Evolutionary conservation across 2,113 vertebrate genomes (phyloP).

Genomic region (Puntigrus tetrazona): DNA sequence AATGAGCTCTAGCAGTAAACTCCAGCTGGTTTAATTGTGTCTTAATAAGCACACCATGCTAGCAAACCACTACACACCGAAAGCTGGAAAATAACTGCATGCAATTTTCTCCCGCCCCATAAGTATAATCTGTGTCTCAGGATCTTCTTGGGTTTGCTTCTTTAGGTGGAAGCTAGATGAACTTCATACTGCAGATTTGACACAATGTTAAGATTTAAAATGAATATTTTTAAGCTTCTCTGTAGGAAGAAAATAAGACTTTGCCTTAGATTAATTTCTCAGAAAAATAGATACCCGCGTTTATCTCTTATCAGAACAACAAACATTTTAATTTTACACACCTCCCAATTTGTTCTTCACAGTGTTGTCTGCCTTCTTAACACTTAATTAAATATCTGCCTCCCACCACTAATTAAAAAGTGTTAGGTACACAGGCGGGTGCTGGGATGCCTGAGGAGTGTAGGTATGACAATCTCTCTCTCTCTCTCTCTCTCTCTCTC

Average conservation of each 20-base stretch:
- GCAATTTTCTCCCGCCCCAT: neutral
- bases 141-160: neutral
- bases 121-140: neutral
- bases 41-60: neutral
- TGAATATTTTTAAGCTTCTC: neutral
- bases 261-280: neutral
- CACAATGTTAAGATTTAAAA: neutral
- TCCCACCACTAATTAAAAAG: conserved; percentile 39
- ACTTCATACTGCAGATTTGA: neutral
- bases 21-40: neutral
- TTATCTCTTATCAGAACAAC: neutral
- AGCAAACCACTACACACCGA: neutral
- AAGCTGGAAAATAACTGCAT: neutral
- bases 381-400: conserved; percentile 32
- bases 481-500: neutral
- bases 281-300: neutral
- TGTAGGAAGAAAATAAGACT: neutral
- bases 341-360: conserved; percentile 26
- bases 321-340: conserved; percentile 16
- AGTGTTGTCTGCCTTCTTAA: neutral
- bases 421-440: conserved; percentile 24
- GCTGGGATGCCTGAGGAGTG: conserved; percentile 26
- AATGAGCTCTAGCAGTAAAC: conserved; percentile 8
- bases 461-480: conserved; percentile 23
- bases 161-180: neutral